phyloP scores from a whole-genome alignment of 2,113 vertebrate genomes.

The Eurystomus gularis region DNA sequence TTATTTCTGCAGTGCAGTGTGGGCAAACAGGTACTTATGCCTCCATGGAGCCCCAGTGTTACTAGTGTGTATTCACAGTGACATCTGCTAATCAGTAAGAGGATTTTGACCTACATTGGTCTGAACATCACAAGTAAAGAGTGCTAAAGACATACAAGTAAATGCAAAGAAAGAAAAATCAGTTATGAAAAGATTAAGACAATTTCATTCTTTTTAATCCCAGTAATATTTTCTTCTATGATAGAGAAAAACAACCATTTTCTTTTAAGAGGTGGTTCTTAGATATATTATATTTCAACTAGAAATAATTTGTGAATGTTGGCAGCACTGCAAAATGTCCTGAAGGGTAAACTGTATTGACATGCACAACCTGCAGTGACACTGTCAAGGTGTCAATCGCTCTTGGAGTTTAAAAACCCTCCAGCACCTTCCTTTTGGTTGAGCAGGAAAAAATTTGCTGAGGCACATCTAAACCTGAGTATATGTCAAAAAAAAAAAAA shows the following conservation, averaged over 20 bases:
- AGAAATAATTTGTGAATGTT: background rate
- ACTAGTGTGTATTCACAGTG: background rate
- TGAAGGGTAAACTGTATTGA: accelerated
- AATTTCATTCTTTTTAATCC: background rate
- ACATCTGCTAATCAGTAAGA: background rate
- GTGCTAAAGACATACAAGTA: background rate
- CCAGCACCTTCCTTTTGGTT: background rate
- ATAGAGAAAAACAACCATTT: background rate
- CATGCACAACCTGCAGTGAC: background rate
- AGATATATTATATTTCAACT: background rate
- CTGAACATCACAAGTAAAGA: background rate
- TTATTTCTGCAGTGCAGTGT: background rate
- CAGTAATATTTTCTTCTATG: background rate
- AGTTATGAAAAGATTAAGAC: background rate
- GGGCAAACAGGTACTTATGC: background rate
- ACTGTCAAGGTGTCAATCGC: background rate
- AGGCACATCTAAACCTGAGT: background rate
- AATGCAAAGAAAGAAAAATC: background rate
- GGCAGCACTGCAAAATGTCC: background rate
- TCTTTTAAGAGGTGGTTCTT: background rate
- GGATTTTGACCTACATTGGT: background rate
- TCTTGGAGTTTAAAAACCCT: background rate
- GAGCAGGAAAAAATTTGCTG: background rate
- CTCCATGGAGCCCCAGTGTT: background rate
- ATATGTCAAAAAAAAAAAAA: background rate